Evolutionary conservation across 1,140 invertebrate species (phyloP).

Genomic region (Leptopilina clavipes): DNA sequence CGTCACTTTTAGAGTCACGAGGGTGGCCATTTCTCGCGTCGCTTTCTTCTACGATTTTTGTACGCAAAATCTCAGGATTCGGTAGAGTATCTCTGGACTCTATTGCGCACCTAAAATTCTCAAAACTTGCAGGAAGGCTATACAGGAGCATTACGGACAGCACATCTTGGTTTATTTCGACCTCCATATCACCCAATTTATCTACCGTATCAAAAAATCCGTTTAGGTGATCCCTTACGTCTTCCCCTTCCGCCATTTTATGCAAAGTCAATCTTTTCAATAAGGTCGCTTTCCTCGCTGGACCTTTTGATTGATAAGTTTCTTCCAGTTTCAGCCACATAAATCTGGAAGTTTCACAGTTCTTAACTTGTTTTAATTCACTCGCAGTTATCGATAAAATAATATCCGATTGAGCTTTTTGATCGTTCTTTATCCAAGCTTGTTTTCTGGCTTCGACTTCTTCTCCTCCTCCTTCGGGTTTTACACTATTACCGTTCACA

Average conservation of each 20-base stretch:
- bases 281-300: background rate
- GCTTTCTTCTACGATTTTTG: slow-evolving; percentile 56
- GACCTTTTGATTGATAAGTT: slow-evolving; percentile 34
- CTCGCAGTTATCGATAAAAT: no score
- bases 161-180: slow-evolving; percentile 55
- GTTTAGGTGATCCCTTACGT: slow-evolving; percentile 51
- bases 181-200: slow-evolving; percentile 52
- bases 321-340: slow-evolving; percentile 16
- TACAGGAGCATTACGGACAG: slow-evolving; percentile 56
- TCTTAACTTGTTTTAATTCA: background rate
- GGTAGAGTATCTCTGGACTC: slow-evolving; percentile 55
- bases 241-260: slow-evolving; percentile 46
- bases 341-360: background rate
- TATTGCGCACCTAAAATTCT: slow-evolving; percentile 58
- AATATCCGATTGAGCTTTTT: no score
- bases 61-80: slow-evolving; percentile 48
- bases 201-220: slow-evolving; percentile 51
- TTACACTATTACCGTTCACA: no score
- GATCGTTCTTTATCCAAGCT: no score
- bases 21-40: background rate
- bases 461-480: no score
- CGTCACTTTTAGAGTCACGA: background rate
- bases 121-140: slow-evolving; percentile 48
- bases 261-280: slow-evolving; percentile 49
- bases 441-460: no score